Base-by-base conservation (phyloP, 1,140 invertebrate genomes). In the Battus philenor region DNA sequence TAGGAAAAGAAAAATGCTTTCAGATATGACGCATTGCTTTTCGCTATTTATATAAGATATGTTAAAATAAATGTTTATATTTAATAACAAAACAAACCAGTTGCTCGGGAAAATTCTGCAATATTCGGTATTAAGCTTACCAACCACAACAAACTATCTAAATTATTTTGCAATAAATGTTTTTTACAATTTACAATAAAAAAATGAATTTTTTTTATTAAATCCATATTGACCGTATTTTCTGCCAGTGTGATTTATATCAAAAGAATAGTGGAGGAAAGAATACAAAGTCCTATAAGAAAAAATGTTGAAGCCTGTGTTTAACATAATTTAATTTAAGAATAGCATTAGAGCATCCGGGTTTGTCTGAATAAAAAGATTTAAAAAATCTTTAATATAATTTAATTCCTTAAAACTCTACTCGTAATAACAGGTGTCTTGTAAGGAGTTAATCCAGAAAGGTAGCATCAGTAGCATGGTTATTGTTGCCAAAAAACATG, bases 81-180 rank as follows among this genome's bases (percentile, higher is more conserved):
- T n/a, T 16, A 36, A 47, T n/a, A 15, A 16, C 31, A 31, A 6
- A 17, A 47, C 50, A 27, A 32, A 62, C 63, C 44, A 15, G 32
- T 64, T 46, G 10, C 30, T 34, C 5, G 7, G n/a, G 68, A 66
- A 45, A 75, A 75, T 10, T 69, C 76, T 26, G 31, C 59, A 5
- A 62, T 4, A 11, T 36, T 58, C 1, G 76, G 72, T 0, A 67
- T 52, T 9, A 75, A n/a, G 36, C 71, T 69, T 0, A 77, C 56
- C 1, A 75, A 31, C 67, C 60, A 69, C 4, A 77, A 20, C 17
- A 76, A 41, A 44, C 59, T 75, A 16, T 69, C 60, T 6, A 69
- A 31, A 17, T 50, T 63, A 43, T 68, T 61, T 6, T 61, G 54
- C 18, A 18, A 17, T 7, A 79, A 20, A 1, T 47, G 44, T 18